phyloP scores from a whole-genome alignment of 2,888 invertebrate genomes.

The Acleris emargana region DNA sequence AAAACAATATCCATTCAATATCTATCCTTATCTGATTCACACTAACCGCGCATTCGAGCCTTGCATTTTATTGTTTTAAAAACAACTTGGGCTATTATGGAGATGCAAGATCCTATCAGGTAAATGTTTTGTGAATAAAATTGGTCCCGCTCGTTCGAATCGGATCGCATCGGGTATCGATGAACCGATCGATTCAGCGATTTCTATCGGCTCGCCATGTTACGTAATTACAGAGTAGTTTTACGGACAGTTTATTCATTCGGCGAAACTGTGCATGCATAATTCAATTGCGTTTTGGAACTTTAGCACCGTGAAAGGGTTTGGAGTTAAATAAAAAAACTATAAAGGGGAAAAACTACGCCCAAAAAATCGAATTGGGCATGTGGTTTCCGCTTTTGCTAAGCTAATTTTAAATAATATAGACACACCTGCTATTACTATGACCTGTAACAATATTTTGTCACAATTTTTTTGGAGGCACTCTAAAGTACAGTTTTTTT shows the following conservation, averaged over 20 bases:
- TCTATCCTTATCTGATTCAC: constrained; percentile 74
- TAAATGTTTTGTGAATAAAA: constrained; percentile 81
- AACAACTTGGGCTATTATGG: constrained; percentile 59
- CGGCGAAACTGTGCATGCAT: constrained; percentile 62
- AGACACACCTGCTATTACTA: no score
- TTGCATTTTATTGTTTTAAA: constrained; percentile 72
- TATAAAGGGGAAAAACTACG: no score
- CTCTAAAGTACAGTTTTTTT: no score
- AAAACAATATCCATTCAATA: constrained; percentile 63
- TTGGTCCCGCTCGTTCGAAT: constrained; percentile 76
- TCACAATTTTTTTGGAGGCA: no score
- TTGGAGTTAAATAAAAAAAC: no score
- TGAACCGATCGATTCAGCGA: constrained; percentile 57
- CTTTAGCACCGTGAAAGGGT: not conserved
- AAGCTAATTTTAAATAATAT: no score
- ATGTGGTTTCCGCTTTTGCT: no score
- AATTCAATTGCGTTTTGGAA: constrained; percentile 45
- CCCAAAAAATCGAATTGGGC: no score
- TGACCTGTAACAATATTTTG: no score
- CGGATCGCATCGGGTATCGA: constrained; percentile 59
- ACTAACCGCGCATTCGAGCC: constrained; percentile 68
- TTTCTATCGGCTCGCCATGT: constrained; percentile 67
- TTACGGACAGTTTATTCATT: constrained; percentile 59
- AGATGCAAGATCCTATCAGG: constrained; percentile 70
- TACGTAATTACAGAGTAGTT: constrained; percentile 75